Base-by-base conservation (phyloP, 2,797 vertebrate species). In the Tinamus major region DNA sequence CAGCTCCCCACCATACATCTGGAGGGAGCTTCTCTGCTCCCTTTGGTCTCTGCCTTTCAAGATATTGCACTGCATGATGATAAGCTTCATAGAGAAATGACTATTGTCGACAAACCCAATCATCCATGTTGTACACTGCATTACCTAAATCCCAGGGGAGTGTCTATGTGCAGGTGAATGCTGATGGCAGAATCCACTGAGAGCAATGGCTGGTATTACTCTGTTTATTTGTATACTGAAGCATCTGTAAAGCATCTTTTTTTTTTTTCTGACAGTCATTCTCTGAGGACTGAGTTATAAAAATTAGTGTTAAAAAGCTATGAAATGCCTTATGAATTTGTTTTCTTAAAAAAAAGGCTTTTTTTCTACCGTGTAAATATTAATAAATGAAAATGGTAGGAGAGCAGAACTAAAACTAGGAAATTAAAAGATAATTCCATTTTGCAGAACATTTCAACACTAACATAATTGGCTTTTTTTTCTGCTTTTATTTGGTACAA, bases 81-180 rank as follows among this genome's bases (percentile, higher is more conserved):
- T 94, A 58, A 95, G 80, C 75, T 79, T 61, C 75, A 85, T 72
- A 81, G 85, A 92, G 88, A 87, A 95, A 92, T 84, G 77, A 51
- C 51, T 93, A 23, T 72, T 91, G 95, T 93, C 21, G 6, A 87
- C 63, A 97, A 96, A 95, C 86, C 79, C 90, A 96, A 94, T 89
- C 95, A 97, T 95, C 93, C 97, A 78, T 97, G 96, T 96, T 85
- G 77, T 33, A 64, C 83, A 26, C 8, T 44, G 55, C 87, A 94
- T 80, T 89, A 20, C 76, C 94, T 27, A 33, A 77, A 76, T 85
- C 96, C 75, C 85, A 93, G 74, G 68, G 81, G 94, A 93, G 37
- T n/a, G 68, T 41, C 90, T 92, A 5, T 33, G 9, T 71, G 75
- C 92, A 69, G 92, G 79, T 88, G 92, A 81, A 72, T 85, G 77